Base-by-base conservation (phyloP, 2,113 vertebrate species). In the Clarias batrachus region DNA sequence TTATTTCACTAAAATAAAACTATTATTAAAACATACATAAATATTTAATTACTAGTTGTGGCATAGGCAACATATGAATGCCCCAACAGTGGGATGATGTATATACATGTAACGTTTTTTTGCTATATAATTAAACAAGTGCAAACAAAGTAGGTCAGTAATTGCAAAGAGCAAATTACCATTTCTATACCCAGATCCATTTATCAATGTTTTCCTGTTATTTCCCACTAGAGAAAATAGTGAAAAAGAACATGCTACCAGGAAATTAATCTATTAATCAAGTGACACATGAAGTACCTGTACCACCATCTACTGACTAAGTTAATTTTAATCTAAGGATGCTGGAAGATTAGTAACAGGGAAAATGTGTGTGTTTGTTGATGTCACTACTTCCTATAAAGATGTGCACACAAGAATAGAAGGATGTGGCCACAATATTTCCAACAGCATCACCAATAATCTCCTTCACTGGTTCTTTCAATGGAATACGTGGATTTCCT, bases 221-320 rank as follows among this genome's bases (percentile, higher is more conserved):
- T 90, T 87, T 91, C 91, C 92, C 93, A 93, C 90, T 89, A 91
- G 94, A 94, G 93, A 91, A 91, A 94, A 94, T 92, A 93, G 93
- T 89, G 91, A 92, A 91, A 90, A 92, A 92, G 88, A 87, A 86
- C 86, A 87, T 89, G 90, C 93, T 94, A 91, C 90, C 90, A 86
- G 87, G 81, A 89, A 93, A 93, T 93, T 92, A 92, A 93, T 94
- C 91, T 91, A 94, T 93, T 94, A 93, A 94, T 95, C 92, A 94
- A 93, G 89, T 82, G 88, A 89, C 6, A 74, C 89, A 89, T 91
- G 88, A 91, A 90, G 89, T 90, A 91, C 90, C 92, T 90, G 89
- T 80, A 59, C 73, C 62, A 82, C 41, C 41, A 71, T 84, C 60
- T 82, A 41, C 88, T 76, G 81, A 41, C 88, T 85, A 88, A 73